Evolutionary conservation across 2,888 invertebrate genomes (phyloP), one percentile per base, ranked within the genome.

Genomic region (Epistrophe eligans): DNA sequence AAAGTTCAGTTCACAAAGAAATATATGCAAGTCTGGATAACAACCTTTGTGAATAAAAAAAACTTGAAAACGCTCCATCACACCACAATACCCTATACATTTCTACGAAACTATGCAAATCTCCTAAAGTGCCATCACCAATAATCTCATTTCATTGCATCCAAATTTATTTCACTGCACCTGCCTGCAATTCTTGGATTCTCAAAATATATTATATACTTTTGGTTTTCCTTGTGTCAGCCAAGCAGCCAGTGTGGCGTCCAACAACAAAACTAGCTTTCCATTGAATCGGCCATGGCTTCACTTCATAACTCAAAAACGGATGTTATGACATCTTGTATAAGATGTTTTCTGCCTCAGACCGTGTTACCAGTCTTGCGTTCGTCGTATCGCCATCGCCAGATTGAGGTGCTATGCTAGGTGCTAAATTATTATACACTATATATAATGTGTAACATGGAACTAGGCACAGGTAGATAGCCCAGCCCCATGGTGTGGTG

Each of bases 391-490:
- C n/a, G 13, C 4, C 80, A 32, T 72, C 66, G 81, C 66, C 62
- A 73, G 73, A 77, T 73, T 81, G 77, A 84, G 84, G 84, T 84
- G 87, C 82, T 87, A 87, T 84, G 87, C 82, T 87, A 87, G 60
- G 60, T 62, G 62, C 62, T 43, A 83, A 72, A 83, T 72, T 55
- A 83, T 72, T 55, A 62, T 77, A 55, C 83, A 66, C 87, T 55
- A 52, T 70, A 24, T 24, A 24, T 24, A 2, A 24, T 24, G 24
- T 24, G 74, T 48, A 70, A 57, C 55, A 77, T 73, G 73, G 66
- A 77, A 62, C 81, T 43, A 70, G 24, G 38, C 74, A 74, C 79
- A 83, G 83, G 87, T 83, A 87, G 76, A 15, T 28, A 32, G 40
- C 4, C 4, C 28, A 28, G 32, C 32, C 32, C 4, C 4, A 32